Base-by-base conservation (phyloP, 2,113 vertebrate species). In the Sclerurus mexicanus region DNA sequence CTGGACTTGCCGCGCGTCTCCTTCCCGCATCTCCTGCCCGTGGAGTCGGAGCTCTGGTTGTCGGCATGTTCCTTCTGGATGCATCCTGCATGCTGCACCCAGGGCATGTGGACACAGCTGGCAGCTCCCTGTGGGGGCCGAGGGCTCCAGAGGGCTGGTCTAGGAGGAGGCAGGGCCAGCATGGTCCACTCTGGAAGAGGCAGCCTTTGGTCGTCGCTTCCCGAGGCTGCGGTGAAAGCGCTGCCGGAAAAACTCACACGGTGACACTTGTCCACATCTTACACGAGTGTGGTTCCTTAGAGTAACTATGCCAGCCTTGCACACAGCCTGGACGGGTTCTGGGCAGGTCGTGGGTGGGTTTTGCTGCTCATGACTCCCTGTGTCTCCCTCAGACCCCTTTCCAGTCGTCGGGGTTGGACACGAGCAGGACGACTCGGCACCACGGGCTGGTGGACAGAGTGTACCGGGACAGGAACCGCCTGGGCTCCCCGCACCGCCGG, bases 381-480 rank as follows among this genome's bases (percentile, higher is more conserved):
- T 84, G 44, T 96, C 22, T 78, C 56, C 56, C 89, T 74, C 96
- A 99, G 98, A 99, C 98, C 94, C 98, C 98, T 63, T 99, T 98
- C 90, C 98, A 99, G 98, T 98, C 99, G 22, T 99, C 99, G 0
- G 99, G 98, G 79, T 82, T 99, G 98, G 99, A 99, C 96, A 99
- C 99, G 14, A 99, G 99, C 96, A 98, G 99, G 81, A 99, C 99
- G 24, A 99, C 99, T n/a, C 98, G 99, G 80, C 99, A 99, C 94
- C 99, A 99, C 0, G 99, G 99, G 21, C 97, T 99, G 94, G 99
- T 99, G 92, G 99, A 99, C 95, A 98, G 99, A 4, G 99, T 99
- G 47, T 99, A 99, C 97, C 98, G 99, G 6, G 99, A 99, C 67
- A 96, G 99, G 0, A 99, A 99, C 97, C 99, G 99, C 50, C 98